Evolutionary conservation across 1,140 invertebrate species (phyloP).

Genomic region (Manduca sexta): DNA sequence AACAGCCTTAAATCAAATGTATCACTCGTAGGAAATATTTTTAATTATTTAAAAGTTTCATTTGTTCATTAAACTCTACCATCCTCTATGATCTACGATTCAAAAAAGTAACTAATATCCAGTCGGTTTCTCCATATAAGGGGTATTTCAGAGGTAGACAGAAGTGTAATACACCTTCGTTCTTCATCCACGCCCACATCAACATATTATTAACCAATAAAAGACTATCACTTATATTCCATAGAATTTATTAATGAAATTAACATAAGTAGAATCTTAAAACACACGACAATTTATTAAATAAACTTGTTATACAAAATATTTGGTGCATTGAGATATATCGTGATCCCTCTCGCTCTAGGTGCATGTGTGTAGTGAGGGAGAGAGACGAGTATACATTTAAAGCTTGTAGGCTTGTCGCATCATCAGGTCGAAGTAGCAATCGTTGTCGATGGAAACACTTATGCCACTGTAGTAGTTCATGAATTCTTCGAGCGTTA

Average conservation of each 20-base stretch:
- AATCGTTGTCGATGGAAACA: conserved; percentile 94
- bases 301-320: conserved; percentile 1
- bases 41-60: too few relatives aligned
- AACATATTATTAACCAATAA: conserved; percentile 1
- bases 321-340: conserved; percentile 1
- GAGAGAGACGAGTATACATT: conserved; percentile 23
- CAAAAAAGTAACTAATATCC: too few relatives aligned
- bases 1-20: too few relatives aligned
- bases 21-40: too few relatives aligned
- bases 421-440: conserved; percentile 97
- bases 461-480: conserved; percentile 96
- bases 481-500: conserved; percentile 93
- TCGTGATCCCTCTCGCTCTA: neutral
- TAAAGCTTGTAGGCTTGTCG: conserved; percentile 92
- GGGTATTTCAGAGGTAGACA: too few relatives aligned
- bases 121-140: too few relatives aligned
- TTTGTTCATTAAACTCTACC: too few relatives aligned
- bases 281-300: conserved; percentile 21
- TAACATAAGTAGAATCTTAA: conserved; percentile 16
- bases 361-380: conserved; percentile 1
- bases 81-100: too few relatives aligned
- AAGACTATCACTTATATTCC: conserved; percentile 4
- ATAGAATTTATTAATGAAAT: conserved; percentile 20
- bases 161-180: too few relatives aligned
- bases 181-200: too few relatives aligned